Conservation (phyloP, 2,888 invertebrate species). For the Cryptocephalus moraei region DNA sequence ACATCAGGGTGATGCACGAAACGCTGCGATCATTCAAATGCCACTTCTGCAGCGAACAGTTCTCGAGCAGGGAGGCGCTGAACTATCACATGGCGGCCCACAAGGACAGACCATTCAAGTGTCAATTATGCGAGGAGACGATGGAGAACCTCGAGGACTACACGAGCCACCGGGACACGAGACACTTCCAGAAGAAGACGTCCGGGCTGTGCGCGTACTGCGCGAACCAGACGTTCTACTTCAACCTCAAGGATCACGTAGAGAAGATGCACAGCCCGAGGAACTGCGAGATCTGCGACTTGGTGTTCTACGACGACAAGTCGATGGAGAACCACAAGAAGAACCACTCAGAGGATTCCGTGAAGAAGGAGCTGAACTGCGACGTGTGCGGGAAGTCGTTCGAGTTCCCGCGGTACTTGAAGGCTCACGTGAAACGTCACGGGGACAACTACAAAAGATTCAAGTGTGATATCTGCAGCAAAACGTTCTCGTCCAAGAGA, state of each 20-base stretch:
- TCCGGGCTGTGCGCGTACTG: constrained; percentile 18
- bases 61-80: constrained; percentile 15
- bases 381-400: constrained; percentile 14
- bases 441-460: constrained; percentile 17
- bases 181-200: constrained; percentile 13
- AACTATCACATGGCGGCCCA: constrained; percentile 16
- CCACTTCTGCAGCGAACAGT: constrained; percentile 14
- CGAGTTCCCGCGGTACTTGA: constrained; percentile 15
- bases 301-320: constrained; percentile 17
- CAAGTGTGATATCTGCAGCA: constrained; percentile 15
- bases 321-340: constrained; percentile 17
- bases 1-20: constrained; percentile 17
- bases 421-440: constrained; percentile 17
- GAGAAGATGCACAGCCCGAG: constrained; percentile 4
- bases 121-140: constrained; percentile 13
- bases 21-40: constrained; percentile 15
- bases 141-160: constrained; percentile 8
- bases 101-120: constrained; percentile 11
- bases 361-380: constrained; percentile 11
- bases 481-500: constrained; percentile 14
- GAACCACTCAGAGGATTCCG: constrained; percentile 13
- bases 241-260: constrained; percentile 15
- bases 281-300: constrained; percentile 13
- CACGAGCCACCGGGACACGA: constrained; percentile 9
- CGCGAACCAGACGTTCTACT: constrained; percentile 17